A percentile compares a stretch with the other conserved stretches of the same genome.
phyloP scores from a whole-genome alignment of 92 coral and sea anemone species.

The Paramuricea clavata region DNA sequence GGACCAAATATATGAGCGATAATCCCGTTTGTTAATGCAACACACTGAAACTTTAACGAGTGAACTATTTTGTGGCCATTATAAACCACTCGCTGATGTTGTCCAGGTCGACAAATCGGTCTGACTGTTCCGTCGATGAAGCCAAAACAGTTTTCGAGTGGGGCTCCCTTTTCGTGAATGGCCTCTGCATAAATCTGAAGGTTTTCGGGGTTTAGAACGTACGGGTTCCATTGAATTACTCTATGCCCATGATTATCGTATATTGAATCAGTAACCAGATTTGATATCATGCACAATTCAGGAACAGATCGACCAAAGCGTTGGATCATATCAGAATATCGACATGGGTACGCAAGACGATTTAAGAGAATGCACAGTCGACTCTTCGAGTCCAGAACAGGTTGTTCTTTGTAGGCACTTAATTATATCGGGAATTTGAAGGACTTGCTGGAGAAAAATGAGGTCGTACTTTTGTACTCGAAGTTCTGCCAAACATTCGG shows the following conservation, averaged over 20 bases:
- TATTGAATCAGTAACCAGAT: neutral
- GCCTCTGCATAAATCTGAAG: slow-evolving; percentile 31
- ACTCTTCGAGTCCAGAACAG: slow-evolving; percentile 30
- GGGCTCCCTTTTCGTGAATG: slow-evolving; percentile 3
- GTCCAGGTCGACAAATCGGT: slow-evolving; percentile 31
- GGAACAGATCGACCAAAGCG: slow-evolving; percentile 20
- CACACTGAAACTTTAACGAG: slow-evolving; percentile 12
- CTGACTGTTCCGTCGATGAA: slow-evolving; percentile 24
- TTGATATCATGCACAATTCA: slow-evolving; percentile 21
- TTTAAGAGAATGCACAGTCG: slow-evolving; percentile 3
- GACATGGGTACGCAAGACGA: slow-evolving; percentile 24
- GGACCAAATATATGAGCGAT: slow-evolving; percentile 33
- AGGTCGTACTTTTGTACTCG: slow-evolving; percentile 12
- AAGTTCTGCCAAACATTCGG: slow-evolving; percentile 11
- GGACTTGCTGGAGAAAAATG: neutral
- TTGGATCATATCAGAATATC: slow-evolving; percentile 16
- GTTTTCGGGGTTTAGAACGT: neutral
- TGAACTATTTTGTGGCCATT: slow-evolving; percentile 34
- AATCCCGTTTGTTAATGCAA: slow-evolving; percentile 12
- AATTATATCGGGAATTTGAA: slow-evolving; percentile 10
- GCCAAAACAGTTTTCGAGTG: slow-evolving; percentile 27
- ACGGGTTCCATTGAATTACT: slow-evolving; percentile 12
- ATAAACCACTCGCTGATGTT: neutral
- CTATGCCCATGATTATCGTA: neutral
- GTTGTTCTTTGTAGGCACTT: slow-evolving; percentile 12